A percentile compares a stretch with the other conserved stretches of the same genome.
Evolutionary conservation across 2,113 vertebrate species (phyloP).

Genomic region (Fregata magnificens): DNA sequence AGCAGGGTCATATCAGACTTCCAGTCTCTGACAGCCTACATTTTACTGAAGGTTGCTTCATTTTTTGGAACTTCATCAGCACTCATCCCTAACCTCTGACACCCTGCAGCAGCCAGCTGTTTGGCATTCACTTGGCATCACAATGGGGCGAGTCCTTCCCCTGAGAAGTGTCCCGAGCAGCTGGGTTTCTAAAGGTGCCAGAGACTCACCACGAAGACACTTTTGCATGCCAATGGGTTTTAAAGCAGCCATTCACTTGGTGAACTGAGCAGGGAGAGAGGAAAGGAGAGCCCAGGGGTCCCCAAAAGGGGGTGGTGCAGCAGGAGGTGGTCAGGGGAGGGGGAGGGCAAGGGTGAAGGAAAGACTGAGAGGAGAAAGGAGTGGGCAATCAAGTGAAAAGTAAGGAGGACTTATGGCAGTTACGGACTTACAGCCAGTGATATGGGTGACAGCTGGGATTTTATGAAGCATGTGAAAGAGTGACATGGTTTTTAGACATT

Average conservation of each 20-base stretch:
- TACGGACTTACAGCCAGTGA: not conserved
- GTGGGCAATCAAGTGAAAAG: not conserved
- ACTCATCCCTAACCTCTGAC: not conserved
- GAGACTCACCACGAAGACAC: not conserved
- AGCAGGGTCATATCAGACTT: not conserved
- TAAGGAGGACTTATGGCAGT: not conserved
- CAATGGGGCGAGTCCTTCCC: not conserved
- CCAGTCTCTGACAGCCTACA: not conserved
- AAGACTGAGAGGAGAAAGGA: not conserved
- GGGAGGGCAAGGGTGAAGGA: not conserved
- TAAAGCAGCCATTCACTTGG: not conserved
- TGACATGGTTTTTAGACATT: not conserved
- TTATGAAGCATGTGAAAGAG: not conserved
- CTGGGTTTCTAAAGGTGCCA: not conserved
- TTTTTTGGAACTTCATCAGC: not conserved
- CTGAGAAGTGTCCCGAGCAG: not conserved
- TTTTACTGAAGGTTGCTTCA: not conserved
- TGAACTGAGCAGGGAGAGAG: not conserved
- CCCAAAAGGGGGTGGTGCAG: not conserved
- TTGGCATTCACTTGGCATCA: not conserved
- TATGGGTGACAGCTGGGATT: not conserved
- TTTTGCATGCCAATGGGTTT: not conserved
- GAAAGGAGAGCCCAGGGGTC: not conserved
- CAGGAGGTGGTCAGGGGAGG: not conserved
- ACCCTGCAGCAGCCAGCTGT: not conserved